Conservation (phyloP, 2,797 vertebrate species). For the Crax fasciolata region DNA sequence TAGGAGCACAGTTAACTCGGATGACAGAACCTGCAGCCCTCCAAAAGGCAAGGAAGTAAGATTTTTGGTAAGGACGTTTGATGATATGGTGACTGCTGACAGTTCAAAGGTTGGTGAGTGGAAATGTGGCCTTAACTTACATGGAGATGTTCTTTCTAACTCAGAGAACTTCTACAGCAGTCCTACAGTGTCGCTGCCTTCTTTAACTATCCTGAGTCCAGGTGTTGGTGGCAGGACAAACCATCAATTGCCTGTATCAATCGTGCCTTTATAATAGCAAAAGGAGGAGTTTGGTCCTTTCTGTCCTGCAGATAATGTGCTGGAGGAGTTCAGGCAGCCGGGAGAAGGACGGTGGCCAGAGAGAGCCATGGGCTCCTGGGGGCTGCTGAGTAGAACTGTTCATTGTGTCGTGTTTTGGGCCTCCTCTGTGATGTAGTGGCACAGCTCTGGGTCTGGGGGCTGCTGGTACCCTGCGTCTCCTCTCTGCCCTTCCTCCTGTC, state of each 20-base stretch:
- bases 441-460: neutral
- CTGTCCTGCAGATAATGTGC: neutral
- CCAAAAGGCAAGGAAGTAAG: neutral
- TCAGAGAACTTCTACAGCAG: neutral
- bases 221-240: neutral
- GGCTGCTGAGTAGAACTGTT: neutral
- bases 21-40: neutral
- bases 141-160: neutral
- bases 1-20: neutral
- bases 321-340: fast-evolving
- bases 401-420: neutral
- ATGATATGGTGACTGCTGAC: neutral
- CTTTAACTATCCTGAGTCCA: neutral
- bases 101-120: neutral
- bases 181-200: neutral
- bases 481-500: neutral
- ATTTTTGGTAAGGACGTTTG: neutral
- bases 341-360: neutral
- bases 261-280: neutral
- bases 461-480: neutral
- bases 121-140: neutral
- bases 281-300: neutral
- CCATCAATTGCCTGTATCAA: neutral
- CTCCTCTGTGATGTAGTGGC: neutral
- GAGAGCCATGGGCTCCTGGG: neutral